Conservation (phyloP, 2,888 invertebrate species). For the Tuta absoluta region DNA sequence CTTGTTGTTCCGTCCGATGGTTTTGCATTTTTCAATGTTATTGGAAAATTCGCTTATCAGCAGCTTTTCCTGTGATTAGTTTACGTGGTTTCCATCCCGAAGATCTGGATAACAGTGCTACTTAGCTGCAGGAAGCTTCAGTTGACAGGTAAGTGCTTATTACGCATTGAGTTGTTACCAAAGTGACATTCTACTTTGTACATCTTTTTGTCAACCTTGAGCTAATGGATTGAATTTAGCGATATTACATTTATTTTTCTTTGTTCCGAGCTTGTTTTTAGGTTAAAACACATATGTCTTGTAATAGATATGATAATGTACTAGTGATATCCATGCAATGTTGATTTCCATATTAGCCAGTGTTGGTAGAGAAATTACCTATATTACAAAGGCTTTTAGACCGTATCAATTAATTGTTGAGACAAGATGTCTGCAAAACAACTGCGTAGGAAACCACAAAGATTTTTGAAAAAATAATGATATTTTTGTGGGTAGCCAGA, state of each 20-base stretch:
- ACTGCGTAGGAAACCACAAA: background rate
- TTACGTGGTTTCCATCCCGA: slow-evolving; percentile 47
- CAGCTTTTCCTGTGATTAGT: slow-evolving; percentile 54
- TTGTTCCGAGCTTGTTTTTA: slow-evolving; percentile 47
- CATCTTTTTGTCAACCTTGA: slow-evolving; percentile 75
- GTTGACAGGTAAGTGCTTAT: slow-evolving; percentile 61
- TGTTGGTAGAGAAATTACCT: slow-evolving; percentile 1
- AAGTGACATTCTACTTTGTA: slow-evolving; percentile 61
- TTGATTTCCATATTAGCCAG: background rate
- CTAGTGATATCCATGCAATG: background rate
- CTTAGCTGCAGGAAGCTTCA: slow-evolving; percentile 38
- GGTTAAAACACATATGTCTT: background rate
- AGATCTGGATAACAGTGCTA: slow-evolving; percentile 55
- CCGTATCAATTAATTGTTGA: background rate
- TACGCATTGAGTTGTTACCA: slow-evolving; percentile 60
- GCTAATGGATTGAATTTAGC: slow-evolving; percentile 51
- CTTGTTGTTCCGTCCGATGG: slow-evolving; percentile 64
- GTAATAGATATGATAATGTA: background rate
- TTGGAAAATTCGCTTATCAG: slow-evolving; percentile 57
- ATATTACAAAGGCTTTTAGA: slow-evolving; percentile 6
- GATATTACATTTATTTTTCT: slow-evolving; percentile 53
- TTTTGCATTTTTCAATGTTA: slow-evolving; percentile 61
- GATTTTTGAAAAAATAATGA: background rate
- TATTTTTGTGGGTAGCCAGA: background rate
- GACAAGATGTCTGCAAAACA: slow-evolving; percentile 2